These are phyloP conservation scores for Amyelois transitella DNA, from an alignment of 1,140 invertebrate species.

Conservation along the genomic window DNA sequence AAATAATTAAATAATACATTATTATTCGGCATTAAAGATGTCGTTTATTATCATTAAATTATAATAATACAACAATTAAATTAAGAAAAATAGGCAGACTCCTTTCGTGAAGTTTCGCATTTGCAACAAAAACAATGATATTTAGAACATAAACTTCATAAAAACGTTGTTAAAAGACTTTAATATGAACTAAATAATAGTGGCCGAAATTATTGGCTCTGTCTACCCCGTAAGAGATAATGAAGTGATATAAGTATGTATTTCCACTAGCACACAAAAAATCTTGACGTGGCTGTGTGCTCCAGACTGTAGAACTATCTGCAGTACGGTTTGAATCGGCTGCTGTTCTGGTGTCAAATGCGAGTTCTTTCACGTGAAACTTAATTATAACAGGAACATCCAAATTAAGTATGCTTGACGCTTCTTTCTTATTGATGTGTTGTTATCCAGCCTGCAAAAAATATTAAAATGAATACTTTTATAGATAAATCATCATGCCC, in stretches of 20 bases:
- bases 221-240: too few relatives aligned
- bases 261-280: too few relatives aligned
- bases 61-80: constrained; percentile 14
- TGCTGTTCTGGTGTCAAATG: constrained; percentile 18
- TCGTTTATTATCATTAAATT: constrained; percentile 3
- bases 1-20: constrained; percentile 8
- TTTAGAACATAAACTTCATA: neutral
- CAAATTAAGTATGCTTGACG: constrained; percentile 35
- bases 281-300: too few relatives aligned
- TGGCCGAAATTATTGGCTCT: too few relatives aligned
- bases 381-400: constrained; percentile 52
- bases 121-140: neutral
- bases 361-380: constrained; percentile 24
- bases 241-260: too few relatives aligned
- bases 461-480: neutral
- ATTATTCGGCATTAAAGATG: constrained; percentile 5
- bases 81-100: constrained; percentile 34
- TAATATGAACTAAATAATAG: too few relatives aligned
- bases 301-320: too few relatives aligned
- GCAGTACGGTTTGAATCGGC: constrained; percentile 7
- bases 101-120: constrained; percentile 15
- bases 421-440: constrained; percentile 6
- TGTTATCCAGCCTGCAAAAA: constrained; percentile 34
- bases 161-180: too few relatives aligned
- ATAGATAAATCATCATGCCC: too few relatives aligned